Evolutionary conservation across 2,797 vertebrate genomes (phyloP).

Genomic region (Mergus octosetaceus): DNA sequence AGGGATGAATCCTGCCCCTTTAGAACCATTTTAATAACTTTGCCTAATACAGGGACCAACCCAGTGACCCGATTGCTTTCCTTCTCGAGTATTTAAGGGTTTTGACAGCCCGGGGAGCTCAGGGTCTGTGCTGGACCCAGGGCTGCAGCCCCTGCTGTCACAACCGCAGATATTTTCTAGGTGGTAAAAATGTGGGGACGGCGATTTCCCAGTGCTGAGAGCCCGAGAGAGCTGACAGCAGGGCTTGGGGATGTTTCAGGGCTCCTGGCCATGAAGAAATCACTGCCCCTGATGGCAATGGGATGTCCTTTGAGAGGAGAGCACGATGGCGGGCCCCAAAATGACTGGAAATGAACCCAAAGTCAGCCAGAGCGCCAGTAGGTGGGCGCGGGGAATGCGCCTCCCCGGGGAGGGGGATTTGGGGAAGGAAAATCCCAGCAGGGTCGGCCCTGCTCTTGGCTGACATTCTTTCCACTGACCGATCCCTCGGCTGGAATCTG

Average conservation of each 20-base stretch:
- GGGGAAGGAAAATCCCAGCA: slow-evolving; percentile 50
- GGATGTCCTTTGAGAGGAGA: not conserved
- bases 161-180: not conserved
- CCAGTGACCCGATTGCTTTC: not conserved
- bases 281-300: not conserved
- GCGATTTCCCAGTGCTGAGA: not conserved
- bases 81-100: not conserved
- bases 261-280: not conserved
- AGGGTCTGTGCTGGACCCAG: accelerated
- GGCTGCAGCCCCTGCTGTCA: not conserved
- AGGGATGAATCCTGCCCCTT: not conserved
- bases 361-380: not conserved
- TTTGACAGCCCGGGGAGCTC: not conserved
- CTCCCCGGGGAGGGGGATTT: not conserved
- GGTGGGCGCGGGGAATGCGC: not conserved
- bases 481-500: slow-evolving; percentile 72
- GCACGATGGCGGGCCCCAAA: not conserved
- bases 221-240: accelerated
- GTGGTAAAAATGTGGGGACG: accelerated
- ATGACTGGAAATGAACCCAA: not conserved
- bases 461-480: slow-evolving; percentile 78
- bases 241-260: not conserved
- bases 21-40: not conserved
- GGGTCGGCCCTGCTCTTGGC: slow-evolving; percentile 51
- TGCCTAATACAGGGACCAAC: accelerated